Conservation (phyloP, 2,888 invertebrate genomes). For the Deilephila elpenor region DNA sequence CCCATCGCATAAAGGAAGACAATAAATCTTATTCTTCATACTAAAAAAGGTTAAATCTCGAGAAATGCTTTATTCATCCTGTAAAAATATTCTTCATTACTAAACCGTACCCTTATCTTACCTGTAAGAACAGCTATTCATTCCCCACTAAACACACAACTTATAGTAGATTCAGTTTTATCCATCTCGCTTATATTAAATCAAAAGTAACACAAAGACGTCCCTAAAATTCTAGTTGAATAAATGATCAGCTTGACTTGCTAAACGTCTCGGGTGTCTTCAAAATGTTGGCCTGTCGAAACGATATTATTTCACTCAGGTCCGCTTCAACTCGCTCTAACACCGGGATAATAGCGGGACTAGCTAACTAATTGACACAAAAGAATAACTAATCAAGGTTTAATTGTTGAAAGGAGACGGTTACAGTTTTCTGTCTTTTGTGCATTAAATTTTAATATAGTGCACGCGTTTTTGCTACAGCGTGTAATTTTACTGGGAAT, state of each 20-base stretch:
- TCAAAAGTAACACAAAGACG: slow-evolving; percentile 33
- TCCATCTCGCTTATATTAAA: slow-evolving; percentile 1
- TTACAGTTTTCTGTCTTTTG: slow-evolving; percentile 9
- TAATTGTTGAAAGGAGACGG: background rate
- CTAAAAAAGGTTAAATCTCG: background rate
- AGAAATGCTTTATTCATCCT: background rate
- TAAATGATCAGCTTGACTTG: slow-evolving; percentile 20
- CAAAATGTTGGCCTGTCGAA: background rate
- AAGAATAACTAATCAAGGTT: slow-evolving; percentile 23
- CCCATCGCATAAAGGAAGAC: background rate
- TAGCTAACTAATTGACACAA: slow-evolving; percentile 4
- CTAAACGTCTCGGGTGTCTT: background rate
- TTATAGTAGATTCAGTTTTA: background rate
- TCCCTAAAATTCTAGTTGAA: slow-evolving; percentile 9
- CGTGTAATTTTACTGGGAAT: background rate
- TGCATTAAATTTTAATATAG: background rate
- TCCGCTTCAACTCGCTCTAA: slow-evolving; percentile 6
- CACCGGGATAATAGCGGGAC: slow-evolving; percentile 1
- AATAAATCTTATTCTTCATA: background rate
- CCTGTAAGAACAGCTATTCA: background rate
- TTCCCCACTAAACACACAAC: background rate
- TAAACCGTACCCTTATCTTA: slow-evolving; percentile 3
- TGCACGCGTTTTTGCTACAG: background rate
- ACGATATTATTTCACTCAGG: slow-evolving; percentile 21
- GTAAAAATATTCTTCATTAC: background rate